These are phyloP conservation scores for Meiosimyza decipiens DNA, from an alignment of 2,888 invertebrate species.

Conservation along the genomic window DNA sequence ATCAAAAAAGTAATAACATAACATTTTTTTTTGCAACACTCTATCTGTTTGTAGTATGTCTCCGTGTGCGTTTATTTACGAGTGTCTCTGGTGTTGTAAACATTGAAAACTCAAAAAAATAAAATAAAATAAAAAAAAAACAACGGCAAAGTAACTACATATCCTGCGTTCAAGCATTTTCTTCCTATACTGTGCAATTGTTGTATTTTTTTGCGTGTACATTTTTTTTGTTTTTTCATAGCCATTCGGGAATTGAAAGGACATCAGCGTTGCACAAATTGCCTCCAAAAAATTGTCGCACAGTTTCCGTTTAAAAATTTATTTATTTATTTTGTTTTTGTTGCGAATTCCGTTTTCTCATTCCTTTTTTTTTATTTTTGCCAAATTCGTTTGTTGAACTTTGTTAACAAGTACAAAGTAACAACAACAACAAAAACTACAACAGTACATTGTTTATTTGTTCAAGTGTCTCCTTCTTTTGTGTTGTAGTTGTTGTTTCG, in stretches of 20 bases:
- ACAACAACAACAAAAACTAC: conserved; percentile 6
- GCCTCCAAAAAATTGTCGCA: conserved; percentile 25
- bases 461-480: not conserved
- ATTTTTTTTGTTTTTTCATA: not conserved
- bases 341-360: too few relatives aligned
- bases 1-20: too few relatives aligned
- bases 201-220: not conserved
- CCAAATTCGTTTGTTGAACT: not conserved
- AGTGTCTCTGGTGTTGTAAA: not conserved
- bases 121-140: not conserved
- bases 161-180: conserved; percentile 9
- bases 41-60: too few relatives aligned
- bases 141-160: not conserved
- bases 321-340: conserved; percentile 6
- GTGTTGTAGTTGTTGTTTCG: not conserved
- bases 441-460: conserved; percentile 16
- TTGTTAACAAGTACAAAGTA: too few relatives aligned
- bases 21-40: too few relatives aligned
- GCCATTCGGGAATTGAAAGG: conserved; percentile 20
- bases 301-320: conserved; percentile 28
- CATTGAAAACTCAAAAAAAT: not conserved
- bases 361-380: not conserved
- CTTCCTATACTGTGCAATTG: not conserved
- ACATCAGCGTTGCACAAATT: conserved; percentile 26
- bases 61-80: too few relatives aligned